Base-by-base conservation (phyloP, 2,113 vertebrate species). In the Peromyscus maniculatus region DNA sequence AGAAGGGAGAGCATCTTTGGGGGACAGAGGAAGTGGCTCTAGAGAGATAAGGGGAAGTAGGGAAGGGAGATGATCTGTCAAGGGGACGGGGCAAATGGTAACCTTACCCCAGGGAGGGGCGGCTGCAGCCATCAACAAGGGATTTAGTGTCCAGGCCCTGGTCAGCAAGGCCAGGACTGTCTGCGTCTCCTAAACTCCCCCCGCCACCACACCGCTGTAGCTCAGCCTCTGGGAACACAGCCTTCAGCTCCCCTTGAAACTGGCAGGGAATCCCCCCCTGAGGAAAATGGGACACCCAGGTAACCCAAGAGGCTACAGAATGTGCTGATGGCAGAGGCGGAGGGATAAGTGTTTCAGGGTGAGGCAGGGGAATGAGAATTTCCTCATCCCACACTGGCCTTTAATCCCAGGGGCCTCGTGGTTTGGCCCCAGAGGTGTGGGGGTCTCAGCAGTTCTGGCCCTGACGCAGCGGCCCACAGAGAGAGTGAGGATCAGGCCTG, bases 301-400 rank as follows among this genome's bases (percentile, higher is more conserved):
- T 97, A 97, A 98, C 94, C 91, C 97, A 97, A 97, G 98, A 97
- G 97, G 91, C 97, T 91, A 90, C 89, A 97, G 89, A 98, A 98
- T 97, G 96, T 97, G 96, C 98, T 98, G 98, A 97, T 97, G 97
- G 93, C 69, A 94, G 82, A 93, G 78, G 91, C 62, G n/a, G 82
- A 92, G 64, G 75, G 94, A 75, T 78, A 49, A 92, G 28, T 83
- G 64, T 92, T 77, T 96, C 64, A 89, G 57, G 90, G 84, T 88
- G 91, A 57, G 83, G 75, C 16, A 6, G 62, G 89, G 52, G 64
- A 79, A 33, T 36, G 78, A 94, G 75, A 57, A 72, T 93, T 74
- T 84, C 69, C 31, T 93, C 64, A 36, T 64, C 62, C 89, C 67
- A 92, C 43, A 31, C 39, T 26, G 52, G 28, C 9, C 31, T 77